Conservation (phyloP, 1,140 invertebrate species). For the Leptoteleia sp. region DNA sequence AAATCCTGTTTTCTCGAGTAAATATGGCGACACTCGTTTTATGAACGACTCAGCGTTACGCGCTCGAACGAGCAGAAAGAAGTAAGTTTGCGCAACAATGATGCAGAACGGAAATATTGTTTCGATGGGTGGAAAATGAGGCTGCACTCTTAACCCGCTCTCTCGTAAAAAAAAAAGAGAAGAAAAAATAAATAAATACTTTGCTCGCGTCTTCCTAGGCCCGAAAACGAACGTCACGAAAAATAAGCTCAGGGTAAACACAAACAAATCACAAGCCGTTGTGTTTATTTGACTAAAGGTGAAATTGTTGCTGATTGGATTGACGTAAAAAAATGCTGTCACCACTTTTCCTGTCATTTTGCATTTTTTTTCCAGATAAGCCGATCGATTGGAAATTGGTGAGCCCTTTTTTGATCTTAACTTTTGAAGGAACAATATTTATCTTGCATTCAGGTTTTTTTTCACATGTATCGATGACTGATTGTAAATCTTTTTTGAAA, state of each 20-base stretch:
- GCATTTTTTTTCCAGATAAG: conserved; percentile 4
- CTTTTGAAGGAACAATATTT: conserved; percentile 42
- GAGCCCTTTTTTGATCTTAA: conserved; percentile 5
- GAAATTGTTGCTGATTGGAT: conserved; percentile 23
- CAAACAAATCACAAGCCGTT: conserved; percentile 14
- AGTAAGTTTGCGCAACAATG: conserved; percentile 59
- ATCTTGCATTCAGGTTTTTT: conserved; percentile 21
- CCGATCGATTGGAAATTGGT: background rate
- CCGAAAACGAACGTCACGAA: conserved; percentile 2
- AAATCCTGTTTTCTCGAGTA: conserved; percentile 62
- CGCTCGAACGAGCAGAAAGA: conserved; percentile 58
- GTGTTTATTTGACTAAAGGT: conserved; percentile 20
- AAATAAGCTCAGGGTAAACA: conserved; percentile 17
- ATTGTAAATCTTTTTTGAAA: conserved; percentile 3
- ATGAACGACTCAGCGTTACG: conserved; percentile 56
- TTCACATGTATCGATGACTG: conserved; percentile 30
- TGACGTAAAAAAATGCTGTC: conserved; percentile 31
- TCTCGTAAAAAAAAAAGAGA: conserved; percentile 23
- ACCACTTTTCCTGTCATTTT: background rate
- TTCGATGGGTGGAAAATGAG: conserved; percentile 50
- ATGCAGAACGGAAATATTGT: conserved; percentile 65
- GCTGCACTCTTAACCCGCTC: conserved; percentile 18
- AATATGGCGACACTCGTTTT: conserved; percentile 57
- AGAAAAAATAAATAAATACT: no score
- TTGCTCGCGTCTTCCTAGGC: background rate